Evolutionary conservation across 2,113 vertebrate species (phyloP).

Genomic region (Pterocles gutturalis): DNA sequence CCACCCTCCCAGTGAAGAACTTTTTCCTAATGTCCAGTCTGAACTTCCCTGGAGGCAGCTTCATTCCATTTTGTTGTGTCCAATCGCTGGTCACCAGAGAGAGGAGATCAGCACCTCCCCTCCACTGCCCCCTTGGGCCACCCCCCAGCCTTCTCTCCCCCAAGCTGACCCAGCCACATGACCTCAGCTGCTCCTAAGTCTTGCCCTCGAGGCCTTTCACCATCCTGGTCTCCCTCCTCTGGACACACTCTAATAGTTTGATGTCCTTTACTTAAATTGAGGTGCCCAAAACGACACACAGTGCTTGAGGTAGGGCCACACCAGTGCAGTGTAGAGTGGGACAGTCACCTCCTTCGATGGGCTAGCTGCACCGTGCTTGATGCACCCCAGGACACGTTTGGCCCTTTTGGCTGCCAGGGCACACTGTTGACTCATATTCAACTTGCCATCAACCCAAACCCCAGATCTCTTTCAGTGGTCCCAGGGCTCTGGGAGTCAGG

Average conservation of each 20-base stretch:
- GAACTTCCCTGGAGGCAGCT: background rate
- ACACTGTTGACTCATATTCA: background rate
- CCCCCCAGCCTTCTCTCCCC: no score
- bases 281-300: no score
- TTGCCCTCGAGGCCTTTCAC: no score
- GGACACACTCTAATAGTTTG: no score
- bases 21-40: no score
- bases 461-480: background rate
- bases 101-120: background rate
- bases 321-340: background rate
- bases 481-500: background rate
- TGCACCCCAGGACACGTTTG: background rate
- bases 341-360: no score
- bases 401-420: background rate
- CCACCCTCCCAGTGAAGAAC: background rate
- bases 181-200: no score
- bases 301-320: accelerated
- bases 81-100: background rate
- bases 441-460: background rate
- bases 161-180: no score
- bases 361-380: background rate
- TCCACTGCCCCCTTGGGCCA: background rate
- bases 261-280: no score
- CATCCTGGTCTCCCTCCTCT: no score
- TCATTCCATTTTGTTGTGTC: background rate